Percentiles rank a stretch among this genome's conserved stretches.
Evolutionary conservation across 2,797 vertebrate genomes (phyloP).

Genomic region (Scomberomorus guttatus): DNA sequence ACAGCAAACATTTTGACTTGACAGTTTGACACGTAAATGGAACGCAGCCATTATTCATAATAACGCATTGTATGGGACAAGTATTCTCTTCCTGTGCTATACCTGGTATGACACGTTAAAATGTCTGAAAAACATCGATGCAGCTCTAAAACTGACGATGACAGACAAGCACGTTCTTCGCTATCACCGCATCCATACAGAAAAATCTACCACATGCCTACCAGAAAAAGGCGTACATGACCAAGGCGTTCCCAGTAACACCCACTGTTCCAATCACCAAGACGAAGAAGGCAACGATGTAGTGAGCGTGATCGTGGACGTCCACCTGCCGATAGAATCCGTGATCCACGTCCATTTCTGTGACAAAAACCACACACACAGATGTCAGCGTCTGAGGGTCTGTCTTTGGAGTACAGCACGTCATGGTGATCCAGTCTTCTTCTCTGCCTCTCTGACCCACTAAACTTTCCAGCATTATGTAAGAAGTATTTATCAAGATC

Average conservation of each 20-base stretch:
- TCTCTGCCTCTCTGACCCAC: conserved; percentile 22
- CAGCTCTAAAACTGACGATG: neutral
- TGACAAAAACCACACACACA: conserved; percentile 31
- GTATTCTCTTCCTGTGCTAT: no score
- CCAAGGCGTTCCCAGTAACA: conserved; percentile 83
- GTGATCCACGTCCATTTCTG: conserved; percentile 78
- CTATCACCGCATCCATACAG: neutral
- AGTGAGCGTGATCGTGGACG: conserved; percentile 84
- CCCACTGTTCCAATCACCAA: conserved; percentile 84
- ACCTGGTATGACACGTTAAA: no score
- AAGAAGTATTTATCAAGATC: conserved; percentile 34
- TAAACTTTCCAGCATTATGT: conserved; percentile 38
- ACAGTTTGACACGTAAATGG: no score
- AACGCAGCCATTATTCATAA: no score
- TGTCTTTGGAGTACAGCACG: neutral
- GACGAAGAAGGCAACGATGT: conserved; percentile 86
- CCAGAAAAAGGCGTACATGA: conserved; percentile 88
- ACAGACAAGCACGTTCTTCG: neutral
- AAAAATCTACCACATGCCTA: conserved; percentile 50
- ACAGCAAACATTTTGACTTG: no score
- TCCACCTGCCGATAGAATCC: conserved; percentile 85
- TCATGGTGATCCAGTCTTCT: neutral
- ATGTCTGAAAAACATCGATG: neutral
- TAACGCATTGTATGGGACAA: no score
- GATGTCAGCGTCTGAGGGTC: conserved; percentile 11